Percentiles rank a stretch among this genome's conserved stretches.
These are phyloP conservation scores for Seladonia tumulorum DNA, from an alignment of 2,888 invertebrate genomes.

Conservation along the genomic window DNA sequence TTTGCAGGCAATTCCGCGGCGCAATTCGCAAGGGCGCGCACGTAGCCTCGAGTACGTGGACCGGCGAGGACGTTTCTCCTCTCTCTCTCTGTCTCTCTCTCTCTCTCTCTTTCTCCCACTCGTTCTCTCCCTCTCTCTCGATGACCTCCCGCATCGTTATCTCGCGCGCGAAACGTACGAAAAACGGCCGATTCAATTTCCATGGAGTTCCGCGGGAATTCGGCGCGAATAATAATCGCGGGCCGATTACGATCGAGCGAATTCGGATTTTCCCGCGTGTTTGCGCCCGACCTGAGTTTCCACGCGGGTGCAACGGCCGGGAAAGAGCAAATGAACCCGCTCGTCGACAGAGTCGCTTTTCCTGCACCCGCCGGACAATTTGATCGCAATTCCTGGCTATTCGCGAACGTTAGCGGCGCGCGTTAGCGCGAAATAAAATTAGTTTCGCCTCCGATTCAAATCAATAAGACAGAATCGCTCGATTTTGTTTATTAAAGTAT, in stretches of 20 bases:
- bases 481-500: too few relatives aligned
- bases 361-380: conserved; percentile 33
- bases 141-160: background rate
- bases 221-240: conserved; percentile 18
- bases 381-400: conserved; percentile 21
- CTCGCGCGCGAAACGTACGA: conserved; percentile 1
- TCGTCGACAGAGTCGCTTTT: conserved; percentile 4
- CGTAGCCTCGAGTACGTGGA: conserved; percentile 32
- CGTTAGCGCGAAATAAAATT: background rate
- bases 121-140: background rate
- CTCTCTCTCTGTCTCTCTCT: background rate
- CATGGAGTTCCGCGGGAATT: background rate
- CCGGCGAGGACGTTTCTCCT: background rate
- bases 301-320: conserved; percentile 10
- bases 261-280: conserved; percentile 17
- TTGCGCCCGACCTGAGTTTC: conserved; percentile 7
- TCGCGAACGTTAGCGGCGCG: background rate
- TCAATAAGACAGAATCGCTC: background rate
- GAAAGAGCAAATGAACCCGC: conserved; percentile 36
- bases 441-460: background rate
- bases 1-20: conserved; percentile 36
- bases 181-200: conserved; percentile 10
- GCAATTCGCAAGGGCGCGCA: conserved; percentile 40
- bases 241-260: background rate
- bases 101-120: background rate